Conservation (phyloP, 2,888 invertebrate species). For the Lithophane leautieri region DNA sequence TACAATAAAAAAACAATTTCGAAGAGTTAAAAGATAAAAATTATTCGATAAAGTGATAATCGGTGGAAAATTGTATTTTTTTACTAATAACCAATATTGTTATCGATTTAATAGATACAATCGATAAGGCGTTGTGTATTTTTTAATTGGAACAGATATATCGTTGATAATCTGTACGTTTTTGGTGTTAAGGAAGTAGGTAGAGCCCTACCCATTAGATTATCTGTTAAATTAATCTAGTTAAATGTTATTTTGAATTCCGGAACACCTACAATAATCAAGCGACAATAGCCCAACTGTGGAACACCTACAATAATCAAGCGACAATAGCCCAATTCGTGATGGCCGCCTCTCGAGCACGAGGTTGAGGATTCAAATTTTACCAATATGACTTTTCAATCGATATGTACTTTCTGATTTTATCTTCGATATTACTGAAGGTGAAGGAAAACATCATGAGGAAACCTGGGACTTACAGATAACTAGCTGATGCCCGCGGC, state of each 20-base stretch:
- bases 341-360: not conserved
- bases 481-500: too few species aligned
- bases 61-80: slow-evolving; percentile 52
- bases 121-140: slow-evolving; percentile 61
- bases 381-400: not conserved
- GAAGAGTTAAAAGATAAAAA: slow-evolving; percentile 50
- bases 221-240: slow-evolving; percentile 29
- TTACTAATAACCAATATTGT: slow-evolving; percentile 62
- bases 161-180: slow-evolving; percentile 45
- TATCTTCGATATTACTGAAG: not conserved
- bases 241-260: slow-evolving; percentile 9
- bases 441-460: not conserved
- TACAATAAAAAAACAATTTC: slow-evolving; percentile 41
- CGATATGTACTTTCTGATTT: not conserved
- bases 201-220: slow-evolving; percentile 42
- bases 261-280: not conserved
- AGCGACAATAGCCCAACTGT: not conserved
- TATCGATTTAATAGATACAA: slow-evolving; percentile 62
- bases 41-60: slow-evolving; percentile 44
- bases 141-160: slow-evolving; percentile 67
- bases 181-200: slow-evolving; percentile 54
- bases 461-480: not conserved
- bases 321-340: not conserved
- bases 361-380: not conserved
- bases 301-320: slow-evolving; percentile 1